Evolutionary conservation across 2,888 invertebrate species (phyloP).

Genomic region (Tinea semifulvella): DNA sequence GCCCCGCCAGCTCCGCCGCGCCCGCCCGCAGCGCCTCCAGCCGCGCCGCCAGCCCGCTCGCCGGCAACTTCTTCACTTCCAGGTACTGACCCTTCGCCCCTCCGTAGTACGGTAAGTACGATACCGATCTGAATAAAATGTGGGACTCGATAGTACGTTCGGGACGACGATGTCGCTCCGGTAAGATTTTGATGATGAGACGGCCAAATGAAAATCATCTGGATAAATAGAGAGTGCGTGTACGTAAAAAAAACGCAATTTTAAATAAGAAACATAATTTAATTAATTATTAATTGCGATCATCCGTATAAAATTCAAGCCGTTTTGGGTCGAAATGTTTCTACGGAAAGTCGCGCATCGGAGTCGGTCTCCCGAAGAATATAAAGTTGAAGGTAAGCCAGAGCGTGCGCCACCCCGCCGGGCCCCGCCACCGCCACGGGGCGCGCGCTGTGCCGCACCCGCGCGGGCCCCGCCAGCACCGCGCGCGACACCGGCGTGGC

Average conservation of each 20-base stretch:
- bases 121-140: slow-evolving; percentile 30
- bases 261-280: not conserved
- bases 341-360: slow-evolving; percentile 26
- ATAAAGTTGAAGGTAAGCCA: slow-evolving; percentile 71
- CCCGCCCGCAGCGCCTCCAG: slow-evolving; percentile 11
- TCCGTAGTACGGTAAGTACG: slow-evolving; percentile 74
- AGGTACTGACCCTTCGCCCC: slow-evolving; percentile 76
- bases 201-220: too few relatives aligned
- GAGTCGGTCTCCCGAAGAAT: not conserved
- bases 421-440: slow-evolving; percentile 79
- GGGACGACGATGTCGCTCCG: too few relatives aligned
- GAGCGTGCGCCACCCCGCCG: slow-evolving; percentile 79
- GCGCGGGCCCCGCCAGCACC: slow-evolving; percentile 68
- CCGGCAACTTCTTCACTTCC: slow-evolving; percentile 57
- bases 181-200: too few relatives aligned
- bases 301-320: slow-evolving; percentile 49
- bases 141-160: not conserved
- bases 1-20: not conserved
- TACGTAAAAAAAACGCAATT: not conserved
- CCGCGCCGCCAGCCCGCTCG: slow-evolving; percentile 45
- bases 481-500: slow-evolving; percentile 76
- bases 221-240: too few relatives aligned
- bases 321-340: slow-evolving; percentile 40
- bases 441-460: slow-evolving; percentile 72
- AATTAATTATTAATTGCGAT: not conserved